Conservation (phyloP, 2,797 vertebrate species). For the Saxicola maurus region DNA sequence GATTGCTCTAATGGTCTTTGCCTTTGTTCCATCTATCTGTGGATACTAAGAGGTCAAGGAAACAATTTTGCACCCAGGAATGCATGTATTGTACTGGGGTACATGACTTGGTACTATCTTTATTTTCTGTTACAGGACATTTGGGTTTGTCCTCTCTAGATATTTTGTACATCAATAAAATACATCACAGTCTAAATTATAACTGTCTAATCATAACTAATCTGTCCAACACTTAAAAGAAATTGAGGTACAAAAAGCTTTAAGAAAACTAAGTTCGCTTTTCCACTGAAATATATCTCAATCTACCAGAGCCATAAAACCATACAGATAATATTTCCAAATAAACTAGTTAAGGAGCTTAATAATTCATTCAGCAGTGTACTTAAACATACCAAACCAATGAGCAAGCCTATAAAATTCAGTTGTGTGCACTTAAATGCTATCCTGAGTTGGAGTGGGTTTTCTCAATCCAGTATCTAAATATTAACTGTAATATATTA, state of each 20-base stretch:
- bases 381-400: background rate
- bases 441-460: background rate
- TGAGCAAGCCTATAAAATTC: background rate
- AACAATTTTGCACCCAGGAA: background rate
- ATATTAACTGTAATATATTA: constrained; percentile 12
- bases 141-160: background rate
- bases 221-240: background rate
- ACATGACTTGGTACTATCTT: background rate
- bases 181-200: background rate
- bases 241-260: background rate
- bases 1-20: background rate
- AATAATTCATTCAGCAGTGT: background rate
- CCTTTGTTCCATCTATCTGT: background rate
- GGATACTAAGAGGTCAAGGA: background rate
- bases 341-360: background rate
- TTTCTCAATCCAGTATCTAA: background rate
- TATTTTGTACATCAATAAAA: background rate
- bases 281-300: background rate
- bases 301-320: background rate
- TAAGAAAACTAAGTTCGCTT: background rate
- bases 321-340: background rate
- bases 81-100: accelerated
- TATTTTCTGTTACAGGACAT: background rate
- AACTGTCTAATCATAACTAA: background rate
- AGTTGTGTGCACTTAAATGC: background rate